phyloP scores from a whole-genome alignment of 2,797 vertebrate genomes.

The Periophthalmus magnuspinnatus region DNA sequence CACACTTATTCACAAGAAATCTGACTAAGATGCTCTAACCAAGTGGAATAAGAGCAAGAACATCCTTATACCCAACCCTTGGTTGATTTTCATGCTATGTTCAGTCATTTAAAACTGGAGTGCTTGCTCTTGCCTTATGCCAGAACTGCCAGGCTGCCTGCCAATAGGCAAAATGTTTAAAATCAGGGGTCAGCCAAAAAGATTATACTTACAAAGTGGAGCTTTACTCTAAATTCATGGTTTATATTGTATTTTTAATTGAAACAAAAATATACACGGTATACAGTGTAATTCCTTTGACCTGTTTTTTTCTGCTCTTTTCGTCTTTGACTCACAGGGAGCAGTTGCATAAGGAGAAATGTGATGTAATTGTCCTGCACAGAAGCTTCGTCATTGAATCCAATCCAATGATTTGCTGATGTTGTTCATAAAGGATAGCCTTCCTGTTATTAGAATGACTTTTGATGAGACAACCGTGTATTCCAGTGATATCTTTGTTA shows the following conservation, averaged over 20 bases:
- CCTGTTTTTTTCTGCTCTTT: slow-evolving; percentile 32
- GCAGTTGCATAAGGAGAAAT: slow-evolving; percentile 64
- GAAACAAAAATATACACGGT: not conserved
- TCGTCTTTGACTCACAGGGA: slow-evolving; percentile 21
- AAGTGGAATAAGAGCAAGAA: slow-evolving; percentile 14
- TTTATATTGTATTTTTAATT: not conserved
- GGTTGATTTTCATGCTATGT: not conserved
- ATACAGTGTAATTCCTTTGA: slow-evolving; percentile 29
- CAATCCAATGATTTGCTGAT: not conserved
- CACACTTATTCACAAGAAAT: slow-evolving; percentile 19
- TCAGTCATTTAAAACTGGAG: not conserved
- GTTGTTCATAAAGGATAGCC: not conserved
- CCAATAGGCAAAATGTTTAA: slow-evolving; percentile 16
- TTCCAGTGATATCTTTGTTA: not conserved
- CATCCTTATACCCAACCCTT: not conserved
- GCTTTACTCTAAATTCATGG: not conserved
- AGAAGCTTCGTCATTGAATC: slow-evolving; percentile 35
- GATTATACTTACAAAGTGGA: not conserved
- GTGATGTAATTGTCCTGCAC: slow-evolving; percentile 57
- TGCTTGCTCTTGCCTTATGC: slow-evolving; percentile 12
- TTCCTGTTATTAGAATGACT: not conserved
- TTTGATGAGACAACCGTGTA: not conserved
- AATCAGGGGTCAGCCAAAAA: not conserved
- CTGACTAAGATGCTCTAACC: slow-evolving; percentile 43
- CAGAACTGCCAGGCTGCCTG: slow-evolving; percentile 21